Base-by-base conservation (phyloP, 64 coral and sea anemone genomes). In the Stichodactyla mertensii region DNA sequence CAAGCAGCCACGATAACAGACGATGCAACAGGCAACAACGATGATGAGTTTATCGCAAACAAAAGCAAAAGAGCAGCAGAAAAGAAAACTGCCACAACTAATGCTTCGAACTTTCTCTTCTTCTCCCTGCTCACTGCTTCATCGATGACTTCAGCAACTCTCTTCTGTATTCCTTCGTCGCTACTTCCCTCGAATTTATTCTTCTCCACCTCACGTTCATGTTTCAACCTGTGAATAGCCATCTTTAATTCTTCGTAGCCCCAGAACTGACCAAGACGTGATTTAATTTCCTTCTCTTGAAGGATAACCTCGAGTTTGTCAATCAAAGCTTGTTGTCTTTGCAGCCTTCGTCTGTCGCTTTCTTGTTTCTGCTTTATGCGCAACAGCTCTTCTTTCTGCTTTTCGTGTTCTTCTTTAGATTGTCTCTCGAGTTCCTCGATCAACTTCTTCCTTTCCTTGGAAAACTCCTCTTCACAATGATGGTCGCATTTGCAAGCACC, bases 191-290 rank as follows among this genome's bases (percentile, higher is more conserved):
- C 55, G 36, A 20, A 31, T 51, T 53, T 61, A 52, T 56, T 57
- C 45, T 92, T 83, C 56, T 92, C 80, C 55, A 59, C 71, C 67
- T 88, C 69, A 22, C 91, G 91, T 61, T 88, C 64, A 83, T 92
- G 86, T 55, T 78, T 84, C 66, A 92, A 74, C 28, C 55, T 61
- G n/a, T 92, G 56, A 28, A 92, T 84, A 16, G 86, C 86, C 52
- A 77, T 92, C 86, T 92, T 92, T 36, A 92, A 52, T 22, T 92
- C 91, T 62, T 92, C 91, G 83, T 92, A 92, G 16, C 82, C 79
- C 79, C 87, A 70, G 54, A 62, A 92, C 70, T 74, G 82, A 16
- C 87, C 66, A 52, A 88, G 86, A 15, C 70, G 81, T 71, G 71
- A 71, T 20, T 88, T 84, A 31, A 69, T 77, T 7, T 84, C 70